A percentile compares a stretch with the other conserved stretches of the same genome.
These are phyloP conservation scores for Neodiprion pinetum DNA, from an alignment of 1,140 invertebrate species.

Conservation along the genomic window DNA sequence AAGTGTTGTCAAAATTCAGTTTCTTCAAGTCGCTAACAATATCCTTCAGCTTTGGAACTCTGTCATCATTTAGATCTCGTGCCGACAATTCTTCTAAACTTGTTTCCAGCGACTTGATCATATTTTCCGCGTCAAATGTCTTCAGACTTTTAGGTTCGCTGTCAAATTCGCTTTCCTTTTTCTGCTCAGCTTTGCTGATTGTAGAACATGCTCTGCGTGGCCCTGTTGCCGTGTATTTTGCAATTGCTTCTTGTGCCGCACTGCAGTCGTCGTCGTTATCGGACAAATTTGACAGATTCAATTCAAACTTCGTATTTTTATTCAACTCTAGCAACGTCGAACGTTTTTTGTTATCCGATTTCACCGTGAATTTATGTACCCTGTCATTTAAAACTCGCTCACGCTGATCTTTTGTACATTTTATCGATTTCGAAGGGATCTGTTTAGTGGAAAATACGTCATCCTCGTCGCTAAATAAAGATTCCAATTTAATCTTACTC, in stretches of 20 bases:
- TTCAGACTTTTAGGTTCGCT: slow-evolving; percentile 16
- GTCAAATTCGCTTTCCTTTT: background rate
- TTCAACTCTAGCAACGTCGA: slow-evolving; percentile 40
- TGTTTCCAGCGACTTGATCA: slow-evolving; percentile 11
- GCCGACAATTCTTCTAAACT: background rate
- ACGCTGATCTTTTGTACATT: background rate
- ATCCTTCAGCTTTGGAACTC: background rate
- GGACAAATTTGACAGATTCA: slow-evolving; percentile 34
- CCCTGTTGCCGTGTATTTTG: slow-evolving; percentile 10
- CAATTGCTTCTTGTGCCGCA: slow-evolving; percentile 22
- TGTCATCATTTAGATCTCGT: background rate
- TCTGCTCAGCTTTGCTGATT: background rate
- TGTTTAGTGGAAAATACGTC: background rate
- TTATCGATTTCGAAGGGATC: slow-evolving; percentile 8
- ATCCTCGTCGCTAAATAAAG: background rate
- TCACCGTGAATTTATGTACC: slow-evolving; percentile 29
- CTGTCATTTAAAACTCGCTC: slow-evolving; percentile 10
- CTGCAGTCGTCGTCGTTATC: slow-evolving; percentile 10
- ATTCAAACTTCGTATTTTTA: slow-evolving; percentile 29
- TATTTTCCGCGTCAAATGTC: background rate
- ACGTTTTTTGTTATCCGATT: slow-evolving; percentile 10
- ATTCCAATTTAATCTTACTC: background rate
- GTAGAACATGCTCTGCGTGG: slow-evolving; percentile 16
- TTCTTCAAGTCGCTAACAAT: slow-evolving; percentile 7
- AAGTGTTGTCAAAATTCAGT: slow-evolving; percentile 11